phyloP scores from a whole-genome alignment of 2,888 invertebrate species.

The Magallana nippona region DNA sequence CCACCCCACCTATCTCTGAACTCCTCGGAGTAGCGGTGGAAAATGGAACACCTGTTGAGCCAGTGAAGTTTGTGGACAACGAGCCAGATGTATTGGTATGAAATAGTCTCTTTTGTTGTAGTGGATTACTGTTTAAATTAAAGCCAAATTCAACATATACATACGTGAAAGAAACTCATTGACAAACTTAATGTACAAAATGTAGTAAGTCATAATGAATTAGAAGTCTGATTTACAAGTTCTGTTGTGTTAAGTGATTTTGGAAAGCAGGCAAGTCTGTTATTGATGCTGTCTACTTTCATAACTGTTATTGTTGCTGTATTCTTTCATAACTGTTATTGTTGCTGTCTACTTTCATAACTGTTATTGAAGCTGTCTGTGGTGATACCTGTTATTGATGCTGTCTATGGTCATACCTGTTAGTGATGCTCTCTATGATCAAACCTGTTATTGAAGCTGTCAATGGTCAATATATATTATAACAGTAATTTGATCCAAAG shows the following conservation, averaged over 20 bases:
- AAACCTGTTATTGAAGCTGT: conserved; percentile 48
- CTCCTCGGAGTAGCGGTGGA: conserved; percentile 25
- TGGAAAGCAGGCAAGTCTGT: too few relatives aligned
- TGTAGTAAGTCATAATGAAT: too few relatives aligned
- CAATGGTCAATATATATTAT: too few relatives aligned
- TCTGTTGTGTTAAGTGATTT: too few relatives aligned
- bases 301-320: conserved; percentile 47
- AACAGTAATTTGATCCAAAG: too few relatives aligned
- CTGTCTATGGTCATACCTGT: not conserved
- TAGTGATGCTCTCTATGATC: not conserved
- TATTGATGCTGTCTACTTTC: not conserved
- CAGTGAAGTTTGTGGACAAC: not conserved
- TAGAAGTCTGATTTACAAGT: too few relatives aligned
- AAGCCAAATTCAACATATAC: too few relatives aligned
- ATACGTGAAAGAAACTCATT: too few relatives aligned
- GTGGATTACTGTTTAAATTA: too few relatives aligned
- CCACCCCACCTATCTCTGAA: conserved; percentile 34
- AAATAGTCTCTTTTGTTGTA: too few relatives aligned
- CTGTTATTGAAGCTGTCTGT: too few relatives aligned
- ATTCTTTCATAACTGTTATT: conserved; percentile 9
- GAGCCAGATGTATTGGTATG: conserved; percentile 4
- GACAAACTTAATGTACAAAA: too few relatives aligned
- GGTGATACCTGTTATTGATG: conserved; percentile 48
- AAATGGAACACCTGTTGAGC: not conserved
- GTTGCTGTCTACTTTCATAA: not conserved